Evolutionary conservation across 2,797 vertebrate genomes (phyloP), one percentile per base, ranked within the genome.

Genomic region (Melopsittacus undulatus): DNA sequence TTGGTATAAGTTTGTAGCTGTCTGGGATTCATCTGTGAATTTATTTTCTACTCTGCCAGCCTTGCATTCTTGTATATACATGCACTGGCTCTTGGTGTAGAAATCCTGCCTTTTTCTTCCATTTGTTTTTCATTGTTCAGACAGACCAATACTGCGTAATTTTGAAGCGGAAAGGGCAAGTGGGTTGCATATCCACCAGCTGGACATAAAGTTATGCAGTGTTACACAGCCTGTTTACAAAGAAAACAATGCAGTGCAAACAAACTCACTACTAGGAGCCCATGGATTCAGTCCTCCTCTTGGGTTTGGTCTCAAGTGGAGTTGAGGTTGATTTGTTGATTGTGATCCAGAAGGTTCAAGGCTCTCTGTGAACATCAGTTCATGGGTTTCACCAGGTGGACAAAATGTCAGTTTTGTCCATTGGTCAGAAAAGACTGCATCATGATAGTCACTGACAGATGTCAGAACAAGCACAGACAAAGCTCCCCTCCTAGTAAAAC

Each of bases 341-440:
- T 56, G 52, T 46, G 29, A 63, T 51, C 72, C 38, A 26, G 61
- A 54, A 30, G 57, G 54, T 17, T 43, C 14, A 51, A 76, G 64
- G 20, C 14, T 34, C 4, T 56, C 59, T 77, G 51, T 24, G 30
- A 19, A 72, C 3, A 1, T 40, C 11, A 6, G 14, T 19, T 77
- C 23, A 18, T 1, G 5, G 26, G 29, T 26, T 83, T 46, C 43
- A 68, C 43, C n/a, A 59, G 45, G 11, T 27, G 29, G 32, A 32
- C 21, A n/a, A 68, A 72, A 68, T 1, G 1, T 30, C 14, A 23
- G 18, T 29, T 82, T 59, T 54, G 34, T 34, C 2, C 30, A 34
- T 34, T 0, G 0, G 19, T 59, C 26, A 42, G 82, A 26, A 43
- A 67, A 78, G 54, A 52, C 48, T 2, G 0, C 38, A 57, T n/a